Percentiles rank a stretch among this genome's conserved stretches.
Evolutionary conservation across 2,888 invertebrate species (phyloP).

Genomic region (Orchesellides sinensis): DNA sequence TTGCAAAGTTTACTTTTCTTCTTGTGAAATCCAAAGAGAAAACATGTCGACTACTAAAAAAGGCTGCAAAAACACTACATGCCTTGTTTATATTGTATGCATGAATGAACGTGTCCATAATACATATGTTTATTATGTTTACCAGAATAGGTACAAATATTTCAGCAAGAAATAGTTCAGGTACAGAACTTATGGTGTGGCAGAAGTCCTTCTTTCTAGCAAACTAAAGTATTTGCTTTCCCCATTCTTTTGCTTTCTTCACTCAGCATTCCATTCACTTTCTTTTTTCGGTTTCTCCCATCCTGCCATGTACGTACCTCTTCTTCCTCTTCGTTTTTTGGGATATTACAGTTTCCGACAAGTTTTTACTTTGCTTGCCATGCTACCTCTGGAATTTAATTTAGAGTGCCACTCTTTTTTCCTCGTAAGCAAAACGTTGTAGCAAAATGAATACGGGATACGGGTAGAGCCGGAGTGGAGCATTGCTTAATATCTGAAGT

Average conservation of each 20-base stretch:
- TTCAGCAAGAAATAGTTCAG: neutral
- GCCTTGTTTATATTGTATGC: too few species aligned
- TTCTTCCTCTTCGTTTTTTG: slow-evolving; percentile 31
- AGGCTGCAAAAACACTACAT: too few species aligned
- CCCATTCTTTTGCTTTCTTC: neutral
- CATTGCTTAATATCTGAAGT: too few species aligned
- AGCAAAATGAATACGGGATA: too few species aligned
- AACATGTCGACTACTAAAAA: too few species aligned
- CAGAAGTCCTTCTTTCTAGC: too few species aligned
- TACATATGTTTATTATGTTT: too few species aligned
- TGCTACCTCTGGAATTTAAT: slow-evolving; percentile 56
- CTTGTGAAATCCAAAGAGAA: neutral
- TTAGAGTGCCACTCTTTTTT: slow-evolving; percentile 50
- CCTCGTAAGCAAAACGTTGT: slow-evolving; percentile 18
- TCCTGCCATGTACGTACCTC: slow-evolving; percentile 4
- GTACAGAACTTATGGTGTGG: neutral
- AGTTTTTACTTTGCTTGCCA: slow-evolving; percentile 37
- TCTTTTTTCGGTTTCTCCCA: neutral
- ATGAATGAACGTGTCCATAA: too few species aligned
- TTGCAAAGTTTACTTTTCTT: slow-evolving; percentile 40
- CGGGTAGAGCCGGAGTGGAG: too few species aligned
- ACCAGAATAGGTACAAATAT: too few species aligned
- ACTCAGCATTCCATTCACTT: slow-evolving; percentile 23
- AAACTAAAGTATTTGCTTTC: neutral
- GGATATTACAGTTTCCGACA: slow-evolving; percentile 59